Conservation (phyloP, 2,888 invertebrate species). For the Lepidochrysops patricia region DNA sequence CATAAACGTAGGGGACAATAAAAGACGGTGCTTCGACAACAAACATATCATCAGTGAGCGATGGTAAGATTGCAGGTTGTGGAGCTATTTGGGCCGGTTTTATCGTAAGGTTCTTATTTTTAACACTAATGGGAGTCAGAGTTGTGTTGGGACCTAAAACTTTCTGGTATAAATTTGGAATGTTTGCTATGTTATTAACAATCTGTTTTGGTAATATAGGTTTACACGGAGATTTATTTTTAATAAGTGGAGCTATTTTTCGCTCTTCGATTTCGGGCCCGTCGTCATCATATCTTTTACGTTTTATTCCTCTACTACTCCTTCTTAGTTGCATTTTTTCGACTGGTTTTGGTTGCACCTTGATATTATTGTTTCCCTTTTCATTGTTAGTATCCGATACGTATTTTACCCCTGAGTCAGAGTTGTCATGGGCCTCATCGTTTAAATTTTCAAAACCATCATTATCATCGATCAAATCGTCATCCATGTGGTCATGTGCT, state of each 20-base stretch:
- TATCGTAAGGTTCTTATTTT: constrained; percentile 29
- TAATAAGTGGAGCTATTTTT: constrained; percentile 85
- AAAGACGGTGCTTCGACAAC: constrained; percentile 94
- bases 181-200: constrained; percentile 67
- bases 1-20: constrained; percentile 94
- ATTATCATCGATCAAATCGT: constrained; percentile 21
- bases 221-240: constrained; percentile 79
- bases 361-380: constrained; percentile 68
- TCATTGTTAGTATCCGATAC: constrained; percentile 59
- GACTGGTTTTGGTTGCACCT: constrained; percentile 33
- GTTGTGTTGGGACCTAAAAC: constrained; percentile 57
- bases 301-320: constrained; percentile 59
- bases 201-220: constrained; percentile 48
- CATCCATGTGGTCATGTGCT: constrained; percentile 36
- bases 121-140: constrained; percentile 49
- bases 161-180: constrained; percentile 78
- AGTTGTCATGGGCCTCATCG: constrained; percentile 32
- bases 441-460: constrained; percentile 37
- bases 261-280: constrained; percentile 79
- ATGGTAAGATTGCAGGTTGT: constrained; percentile 82
- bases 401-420: constrained; percentile 39
- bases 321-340: constrained; percentile 39
- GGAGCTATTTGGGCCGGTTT: constrained; percentile 44
- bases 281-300: constrained; percentile 73
- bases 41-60: constrained; percentile 92